Base-by-base conservation (phyloP, 2,888 invertebrate species). In the Exephanes ischioxanthus region DNA sequence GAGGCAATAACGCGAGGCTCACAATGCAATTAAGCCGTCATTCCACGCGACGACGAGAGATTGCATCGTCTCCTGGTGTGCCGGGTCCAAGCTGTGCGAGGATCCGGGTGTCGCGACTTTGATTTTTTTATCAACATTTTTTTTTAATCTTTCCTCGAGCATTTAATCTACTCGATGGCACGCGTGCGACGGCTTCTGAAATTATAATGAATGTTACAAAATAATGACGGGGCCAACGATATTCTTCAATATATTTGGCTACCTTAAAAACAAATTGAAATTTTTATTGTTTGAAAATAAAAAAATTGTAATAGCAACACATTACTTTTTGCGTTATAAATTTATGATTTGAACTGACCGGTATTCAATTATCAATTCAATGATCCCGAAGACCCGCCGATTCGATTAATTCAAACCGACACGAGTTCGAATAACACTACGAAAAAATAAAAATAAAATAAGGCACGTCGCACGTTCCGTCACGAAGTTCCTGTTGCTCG, bases 11-110 rank as follows among this genome's bases (percentile, higher is more conserved):
- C 70, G 61, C 70, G 70, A 51, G 48, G 55, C 67, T 75, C 80
- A 26, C 76, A 33, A 75, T 88, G 87, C 87, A 88, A 89, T 92
- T 90, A 92, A 91, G 91, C 89, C 89, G 91, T 92, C 91, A 90
- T 63, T 84, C 75, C 78, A 84, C 37, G 16, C 58, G 30, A 26
- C 63, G 75, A 79, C 51, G 76, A 72, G 16, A 30, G 67, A 71
- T 70, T 11, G 72, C 55, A 81, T 75, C 80, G 75, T 75, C 72
- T 68, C 63, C 51, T 71, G 48, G 75, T 71, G 72, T 26, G 22
- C 22, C 4, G 11, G 22, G 58, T 26, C 22, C 26, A 7, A 77
- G 80, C 68, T 63, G 48, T 7, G 6, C 41, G 33, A 19, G n/a
- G 37, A 33, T 51, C 37, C 33, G 5, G 33, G 37, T n/a, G 66